phyloP scores from a whole-genome alignment of 2,888 invertebrate genomes.

The Rhagium mordax region DNA sequence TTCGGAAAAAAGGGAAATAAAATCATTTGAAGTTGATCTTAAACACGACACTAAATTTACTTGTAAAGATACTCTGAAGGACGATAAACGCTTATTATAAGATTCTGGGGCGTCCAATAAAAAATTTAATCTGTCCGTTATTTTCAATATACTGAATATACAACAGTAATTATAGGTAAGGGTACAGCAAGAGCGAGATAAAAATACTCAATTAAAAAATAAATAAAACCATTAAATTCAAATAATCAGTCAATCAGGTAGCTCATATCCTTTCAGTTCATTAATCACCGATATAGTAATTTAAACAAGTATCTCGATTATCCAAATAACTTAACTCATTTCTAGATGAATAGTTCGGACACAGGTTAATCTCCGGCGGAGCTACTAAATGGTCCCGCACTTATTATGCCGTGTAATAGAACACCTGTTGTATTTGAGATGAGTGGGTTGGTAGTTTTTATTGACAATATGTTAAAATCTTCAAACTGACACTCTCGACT shows the following conservation, averaged over 20 bases:
- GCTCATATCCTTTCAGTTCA: neutral
- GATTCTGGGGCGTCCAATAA: no score
- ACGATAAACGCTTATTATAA: no score
- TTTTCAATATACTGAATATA: no score
- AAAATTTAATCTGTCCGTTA: no score
- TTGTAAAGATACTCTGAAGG: no score
- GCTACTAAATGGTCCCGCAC: neutral
- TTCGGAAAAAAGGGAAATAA: no score
- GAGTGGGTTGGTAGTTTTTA: neutral
- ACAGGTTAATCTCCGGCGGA: neutral
- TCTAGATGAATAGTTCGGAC: neutral
- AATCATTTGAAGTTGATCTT: no score
- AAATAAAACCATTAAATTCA: neutral
- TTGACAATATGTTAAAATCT: neutral
- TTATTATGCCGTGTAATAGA: neutral
- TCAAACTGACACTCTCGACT: neutral
- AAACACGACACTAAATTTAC: no score
- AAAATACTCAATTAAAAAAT: neutral
- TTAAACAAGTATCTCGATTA: neutral
- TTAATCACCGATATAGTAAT: neutral
- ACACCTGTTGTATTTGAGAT: neutral
- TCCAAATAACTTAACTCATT: neutral
- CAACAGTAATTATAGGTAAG: no score
- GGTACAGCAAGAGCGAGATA: no score
- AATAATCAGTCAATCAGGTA: neutral